A percentile compares a stretch with the other conserved stretches of the same genome.
Evolutionary conservation across 2,113 vertebrate species (phyloP).

Genomic region (Noctilio leporinus): DNA sequence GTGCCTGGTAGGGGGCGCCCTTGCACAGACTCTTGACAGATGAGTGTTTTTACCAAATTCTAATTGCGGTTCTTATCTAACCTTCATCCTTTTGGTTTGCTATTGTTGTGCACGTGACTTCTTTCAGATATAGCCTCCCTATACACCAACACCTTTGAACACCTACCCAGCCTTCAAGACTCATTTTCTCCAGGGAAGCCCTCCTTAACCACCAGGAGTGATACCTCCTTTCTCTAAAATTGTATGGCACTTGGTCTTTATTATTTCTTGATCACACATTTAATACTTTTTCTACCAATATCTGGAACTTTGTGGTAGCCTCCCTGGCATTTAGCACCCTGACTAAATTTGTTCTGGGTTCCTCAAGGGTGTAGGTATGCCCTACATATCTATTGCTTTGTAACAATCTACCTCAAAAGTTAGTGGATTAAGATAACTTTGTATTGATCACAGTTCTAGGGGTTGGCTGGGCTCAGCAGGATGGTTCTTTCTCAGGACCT

Average conservation of each 20-base stretch:
- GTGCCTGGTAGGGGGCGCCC: background rate
- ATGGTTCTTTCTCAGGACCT: background rate
- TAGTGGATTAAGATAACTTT: background rate
- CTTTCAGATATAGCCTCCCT: background rate
- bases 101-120: background rate
- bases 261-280: background rate
- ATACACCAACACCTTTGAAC: background rate
- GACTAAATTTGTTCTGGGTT: background rate
- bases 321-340: background rate
- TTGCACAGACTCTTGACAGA: background rate
- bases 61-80: background rate
- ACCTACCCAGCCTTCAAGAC: background rate
- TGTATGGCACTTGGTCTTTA: background rate
- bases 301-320: background rate
- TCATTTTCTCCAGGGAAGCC: background rate
- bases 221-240: background rate
- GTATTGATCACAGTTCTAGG: background rate
- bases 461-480: background rate
- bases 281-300: background rate
- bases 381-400: background rate
- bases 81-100: background rate
- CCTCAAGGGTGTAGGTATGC: background rate
- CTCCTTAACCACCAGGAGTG: background rate
- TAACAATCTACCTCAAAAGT: background rate
- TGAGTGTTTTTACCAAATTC: background rate